Percentiles rank a stretch among this genome's conserved stretches.
Evolutionary conservation across 2,797 vertebrate species (phyloP).

Genomic region (Dendrocincla fuliginosa): DNA sequence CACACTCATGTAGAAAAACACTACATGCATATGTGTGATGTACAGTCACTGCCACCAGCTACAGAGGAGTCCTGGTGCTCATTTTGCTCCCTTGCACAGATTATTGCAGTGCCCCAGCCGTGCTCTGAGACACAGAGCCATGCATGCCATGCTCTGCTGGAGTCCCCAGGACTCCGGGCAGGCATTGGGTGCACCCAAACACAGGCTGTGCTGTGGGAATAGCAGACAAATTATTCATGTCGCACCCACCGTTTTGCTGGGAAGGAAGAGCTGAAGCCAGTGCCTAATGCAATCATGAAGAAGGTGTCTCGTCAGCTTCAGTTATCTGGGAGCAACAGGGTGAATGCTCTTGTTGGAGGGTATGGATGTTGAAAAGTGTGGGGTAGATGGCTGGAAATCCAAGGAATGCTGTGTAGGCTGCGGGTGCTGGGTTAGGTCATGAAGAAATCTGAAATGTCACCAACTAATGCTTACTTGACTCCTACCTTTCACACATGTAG

Average conservation of each 20-base stretch:
- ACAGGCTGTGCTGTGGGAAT: fast-evolving
- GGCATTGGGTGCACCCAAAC: not conserved
- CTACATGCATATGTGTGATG: fast-evolving
- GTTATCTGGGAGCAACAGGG: not conserved
- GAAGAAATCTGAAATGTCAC: not conserved
- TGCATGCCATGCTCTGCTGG: fast-evolving
- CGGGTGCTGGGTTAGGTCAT: not conserved
- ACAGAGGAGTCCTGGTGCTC: not conserved
- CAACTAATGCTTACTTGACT: not conserved
- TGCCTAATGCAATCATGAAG: fast-evolving
- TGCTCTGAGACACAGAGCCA: not conserved
- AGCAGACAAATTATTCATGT: not conserved
- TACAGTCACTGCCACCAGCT: not conserved
- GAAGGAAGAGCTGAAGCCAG: not conserved
- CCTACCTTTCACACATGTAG: fast-evolving
- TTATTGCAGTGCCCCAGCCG: fast-evolving
- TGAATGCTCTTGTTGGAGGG: not conserved
- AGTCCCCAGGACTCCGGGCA: not conserved
- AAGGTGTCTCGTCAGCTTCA: not conserved
- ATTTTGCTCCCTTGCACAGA: not conserved
- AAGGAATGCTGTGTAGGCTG: not conserved
- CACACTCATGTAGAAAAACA: fast-evolving
- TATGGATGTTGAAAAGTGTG: not conserved
- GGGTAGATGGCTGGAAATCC: not conserved
- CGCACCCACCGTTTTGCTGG: not conserved